Base-by-base conservation (phyloP, 1,140 invertebrate species). In the Muscidifurax raptorellus region DNA sequence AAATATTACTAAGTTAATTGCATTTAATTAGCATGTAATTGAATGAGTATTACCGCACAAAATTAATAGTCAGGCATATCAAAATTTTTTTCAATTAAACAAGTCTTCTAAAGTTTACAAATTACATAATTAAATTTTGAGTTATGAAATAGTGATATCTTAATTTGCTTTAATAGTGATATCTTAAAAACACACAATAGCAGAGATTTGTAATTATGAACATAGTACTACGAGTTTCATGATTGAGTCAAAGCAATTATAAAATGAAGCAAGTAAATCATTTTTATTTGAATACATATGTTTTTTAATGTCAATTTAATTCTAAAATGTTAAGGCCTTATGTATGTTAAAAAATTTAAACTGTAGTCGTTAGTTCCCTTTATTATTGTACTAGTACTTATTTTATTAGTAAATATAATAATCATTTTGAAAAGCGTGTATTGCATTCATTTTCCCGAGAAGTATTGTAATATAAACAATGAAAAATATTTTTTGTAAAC, bases 1-100 rank as follows among this genome's bases (percentile, higher is more conserved):
- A 74, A 85, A 82, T 79, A 40, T 86, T 81, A 74, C 77, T 86
- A 75, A 82, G 80, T 86, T 86, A 67, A 7, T 82, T 83, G 69
- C 76, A 80, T 86, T 86, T 86, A 86, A 74, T 83, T 86, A 80
- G 76, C 66, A 12, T 82, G 27, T 77, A n/a, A 79, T 77, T 69
- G 67, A 81, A n/a, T 15, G 22, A 81, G 32, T 66, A 76, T 82
- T 82, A 27, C n/a, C 30, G 18, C 6, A 67, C 3, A 71, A 67
- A 72, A 69, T 59, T 0, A 77, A 52, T 64, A 59, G 67, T 75
- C 32, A 15, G n/a, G n/a, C n/a, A n/a, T n/a, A 80, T 13, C 27
- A 84, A 64, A 52, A 74, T 74, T 6, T 30, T 44, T 80, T 52
- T 44, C n/a, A 77, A 25, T 28, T 2, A 1, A 76, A 71, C 27